Percentiles rank a stretch among this genome's conserved stretches.
phyloP scores from a whole-genome alignment of 2,113 vertebrate species.

The Campylorhamphus procurvoides region DNA sequence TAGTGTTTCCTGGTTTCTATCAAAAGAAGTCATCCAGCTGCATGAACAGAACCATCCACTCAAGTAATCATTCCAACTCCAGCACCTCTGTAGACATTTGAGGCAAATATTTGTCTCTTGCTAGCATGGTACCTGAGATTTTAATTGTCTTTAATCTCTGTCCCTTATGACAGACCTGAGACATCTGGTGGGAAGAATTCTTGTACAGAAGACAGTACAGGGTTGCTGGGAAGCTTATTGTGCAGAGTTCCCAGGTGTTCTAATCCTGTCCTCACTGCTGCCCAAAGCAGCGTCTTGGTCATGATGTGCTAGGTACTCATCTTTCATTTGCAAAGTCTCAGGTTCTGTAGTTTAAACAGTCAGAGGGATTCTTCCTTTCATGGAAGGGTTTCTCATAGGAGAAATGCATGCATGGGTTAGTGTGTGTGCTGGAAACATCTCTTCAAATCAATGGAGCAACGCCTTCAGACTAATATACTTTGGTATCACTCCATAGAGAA shows the following conservation, averaged over 20 bases:
- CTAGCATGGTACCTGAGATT: background rate
- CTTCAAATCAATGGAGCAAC: background rate
- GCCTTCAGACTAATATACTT: background rate
- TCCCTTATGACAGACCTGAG: background rate
- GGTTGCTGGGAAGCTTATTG: background rate
- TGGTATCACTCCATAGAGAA: background rate
- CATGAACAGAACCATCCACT: background rate
- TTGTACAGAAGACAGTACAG: background rate
- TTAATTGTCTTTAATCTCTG: background rate
- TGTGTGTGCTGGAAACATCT: background rate
- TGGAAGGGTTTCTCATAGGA: background rate
- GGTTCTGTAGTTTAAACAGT: background rate
- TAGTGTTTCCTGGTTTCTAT: background rate
- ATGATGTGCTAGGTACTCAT: background rate
- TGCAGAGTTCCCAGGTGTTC: background rate
- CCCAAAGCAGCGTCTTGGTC: background rate
- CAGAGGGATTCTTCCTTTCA: background rate
- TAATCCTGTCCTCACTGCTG: background rate
- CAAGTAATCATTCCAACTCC: background rate
- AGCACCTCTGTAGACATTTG: background rate
- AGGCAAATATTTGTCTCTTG: background rate
- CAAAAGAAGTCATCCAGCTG: background rate
- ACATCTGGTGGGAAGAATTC: background rate
- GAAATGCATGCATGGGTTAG: background rate
- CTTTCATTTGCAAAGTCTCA: background rate